A percentile compares a stretch with the other conserved stretches of the same genome.
These are phyloP conservation scores for Nebria brevicollis DNA, from an alignment of 2,888 invertebrate genomes.

Conservation along the genomic window DNA sequence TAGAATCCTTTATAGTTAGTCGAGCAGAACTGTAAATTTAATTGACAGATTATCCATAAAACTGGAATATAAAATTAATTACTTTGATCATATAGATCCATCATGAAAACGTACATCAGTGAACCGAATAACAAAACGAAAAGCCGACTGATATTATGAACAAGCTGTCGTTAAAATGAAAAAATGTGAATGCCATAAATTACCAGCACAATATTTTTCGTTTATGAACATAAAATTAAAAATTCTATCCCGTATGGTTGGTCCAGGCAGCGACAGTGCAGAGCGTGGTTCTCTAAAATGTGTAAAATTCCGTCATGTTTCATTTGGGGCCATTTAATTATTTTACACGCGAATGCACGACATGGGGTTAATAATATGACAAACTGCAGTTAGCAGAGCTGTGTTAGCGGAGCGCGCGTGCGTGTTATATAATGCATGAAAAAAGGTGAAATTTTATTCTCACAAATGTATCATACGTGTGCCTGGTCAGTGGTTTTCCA, in stretches of 20 bases:
- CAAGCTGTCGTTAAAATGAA: conserved; percentile 1
- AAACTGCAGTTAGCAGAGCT: background rate
- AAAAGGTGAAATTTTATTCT: conserved; percentile 33
- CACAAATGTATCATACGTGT: conserved; percentile 37
- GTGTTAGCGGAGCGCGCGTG: background rate
- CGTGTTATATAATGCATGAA: background rate
- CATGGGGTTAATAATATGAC: background rate
- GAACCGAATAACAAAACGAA: background rate
- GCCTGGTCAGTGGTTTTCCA: conserved; percentile 41
- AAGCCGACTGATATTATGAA: background rate
- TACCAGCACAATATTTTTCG: background rate
- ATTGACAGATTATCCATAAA: conserved; percentile 1
- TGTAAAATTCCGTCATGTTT: conserved; percentile 9
- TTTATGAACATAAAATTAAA: background rate
- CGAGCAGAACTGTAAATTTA: background rate
- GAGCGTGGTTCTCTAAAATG: background rate
- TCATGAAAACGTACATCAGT: background rate
- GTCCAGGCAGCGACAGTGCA: background rate
- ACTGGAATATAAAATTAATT: background rate
- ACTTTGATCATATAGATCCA: background rate
- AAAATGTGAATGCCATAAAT: background rate
- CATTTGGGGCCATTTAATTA: conserved; percentile 15
- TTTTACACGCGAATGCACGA: conserved; percentile 13
- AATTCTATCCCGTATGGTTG: background rate
- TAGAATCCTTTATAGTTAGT: background rate